Evolutionary conservation across 2,888 invertebrate species (phyloP), one percentile per base, ranked within the genome.

Genomic region (Rhagonycha lutea): DNA sequence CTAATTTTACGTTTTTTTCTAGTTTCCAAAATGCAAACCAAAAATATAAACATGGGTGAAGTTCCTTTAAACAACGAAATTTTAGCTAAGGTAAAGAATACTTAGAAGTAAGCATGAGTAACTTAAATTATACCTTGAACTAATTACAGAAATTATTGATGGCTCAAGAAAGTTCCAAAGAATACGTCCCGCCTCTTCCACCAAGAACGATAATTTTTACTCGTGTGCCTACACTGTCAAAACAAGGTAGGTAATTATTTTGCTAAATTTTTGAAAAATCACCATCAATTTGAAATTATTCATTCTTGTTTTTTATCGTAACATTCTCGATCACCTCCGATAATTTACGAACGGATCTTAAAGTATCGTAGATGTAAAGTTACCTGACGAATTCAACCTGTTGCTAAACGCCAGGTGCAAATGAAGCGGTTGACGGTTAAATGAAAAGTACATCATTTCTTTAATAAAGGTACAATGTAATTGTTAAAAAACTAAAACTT

Each of bases 1-100:
- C 18, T 65, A 71, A 28, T 65, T 71, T 82, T 82, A 81, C 78
- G 80, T 80, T 82, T 82, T 82, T 72, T 78, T 77, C 70, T 78
- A 78, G 78, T 26, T 65, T 71, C 83, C 86, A 90, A 88, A 86
- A 91, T 91, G 91, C 91, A 91, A 89, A 91, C 91, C 79, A 91
- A 91, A 87, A 91, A 91, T 85, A 91, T 91, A 76, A 91, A 91
- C 84, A 84, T 91, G 62, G 89, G 88, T 80, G 90, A 90, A 83
- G 90, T 90, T 81, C 90, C 86, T 47, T 81, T 84, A 61, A 83
- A 82, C 79, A 82, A 81, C 75, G 78, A 78, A 71, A 74, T 78
- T 60, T 72, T 65, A 26, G 73, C 80, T n/a, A 70, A 76, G 78
- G 73, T 76, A 78, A 63, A 12, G 68, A 63, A 12, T 14, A 14